Percentiles rank a stretch among this genome's conserved stretches.
Conservation (phyloP, 2,888 invertebrate species). For the Willowsia nigromaculata region DNA sequence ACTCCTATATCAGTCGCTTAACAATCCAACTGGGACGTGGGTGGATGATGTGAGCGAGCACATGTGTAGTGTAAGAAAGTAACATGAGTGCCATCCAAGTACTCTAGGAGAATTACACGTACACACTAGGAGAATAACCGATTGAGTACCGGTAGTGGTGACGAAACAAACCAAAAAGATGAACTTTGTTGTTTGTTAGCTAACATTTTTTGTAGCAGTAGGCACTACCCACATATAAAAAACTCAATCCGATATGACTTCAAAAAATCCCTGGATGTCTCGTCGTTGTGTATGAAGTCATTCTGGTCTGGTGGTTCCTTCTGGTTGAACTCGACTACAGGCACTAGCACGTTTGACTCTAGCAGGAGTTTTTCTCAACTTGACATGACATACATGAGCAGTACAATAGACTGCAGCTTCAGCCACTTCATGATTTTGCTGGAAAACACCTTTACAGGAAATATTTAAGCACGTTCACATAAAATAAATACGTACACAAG, state of each 20-base stretch:
- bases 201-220: not conserved
- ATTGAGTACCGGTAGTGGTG: constrained; percentile 34
- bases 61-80: not conserved
- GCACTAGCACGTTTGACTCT: not conserved
- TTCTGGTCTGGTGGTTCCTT: not conserved
- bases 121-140: not conserved
- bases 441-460: constrained; percentile 55
- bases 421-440: not conserved
- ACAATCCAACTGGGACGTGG: constrained; percentile 52
- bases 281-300: not conserved
- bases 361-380: not conserved
- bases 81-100: not conserved
- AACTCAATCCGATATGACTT: not conserved
- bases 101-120: not conserved
- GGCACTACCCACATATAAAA: not conserved
- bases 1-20: constrained; percentile 51
- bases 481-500: constrained; percentile 24
- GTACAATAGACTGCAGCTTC: not conserved
- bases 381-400: not conserved
- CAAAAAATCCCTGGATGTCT: not conserved
- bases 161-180: constrained; percentile 40
- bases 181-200: constrained; percentile 25
- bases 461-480: constrained; percentile 63
- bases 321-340: not conserved
- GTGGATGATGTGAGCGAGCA: constrained; percentile 28